Conservation (phyloP, 1,140 invertebrate species). For the Drosophila subpulchrella region DNA sequence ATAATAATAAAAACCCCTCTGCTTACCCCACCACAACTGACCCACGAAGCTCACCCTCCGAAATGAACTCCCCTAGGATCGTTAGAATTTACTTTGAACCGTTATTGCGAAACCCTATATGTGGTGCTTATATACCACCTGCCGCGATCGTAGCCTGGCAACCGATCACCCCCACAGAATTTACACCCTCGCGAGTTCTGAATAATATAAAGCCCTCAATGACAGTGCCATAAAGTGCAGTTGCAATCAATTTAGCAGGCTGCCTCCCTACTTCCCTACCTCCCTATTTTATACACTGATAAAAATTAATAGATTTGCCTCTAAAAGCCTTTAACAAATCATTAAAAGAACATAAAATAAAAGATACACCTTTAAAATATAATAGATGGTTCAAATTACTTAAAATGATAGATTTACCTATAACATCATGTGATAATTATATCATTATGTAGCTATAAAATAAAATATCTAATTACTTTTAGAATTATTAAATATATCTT, state of each 20-base stretch:
- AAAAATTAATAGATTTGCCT: not conserved
- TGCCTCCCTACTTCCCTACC: not conserved
- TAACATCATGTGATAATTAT: too few species aligned
- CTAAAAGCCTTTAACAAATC: not conserved
- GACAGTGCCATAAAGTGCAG: slow-evolving; percentile 42
- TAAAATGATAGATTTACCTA: too few species aligned
- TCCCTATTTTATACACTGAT: slow-evolving; percentile 4
- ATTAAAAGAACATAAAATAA: not conserved
- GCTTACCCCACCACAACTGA: not conserved
- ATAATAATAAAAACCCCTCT: not conserved
- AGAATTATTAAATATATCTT: too few species aligned
- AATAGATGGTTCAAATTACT: too few species aligned
- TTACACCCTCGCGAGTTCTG: slow-evolving; percentile 15
- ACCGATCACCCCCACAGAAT: slow-evolving; percentile 29
- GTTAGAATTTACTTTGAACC: slow-evolving; percentile 31
- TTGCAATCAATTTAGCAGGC: slow-evolving; percentile 54
- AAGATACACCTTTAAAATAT: too few species aligned
- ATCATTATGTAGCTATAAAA: too few species aligned
- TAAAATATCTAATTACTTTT: too few species aligned
- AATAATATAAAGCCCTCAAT: slow-evolving; percentile 28
- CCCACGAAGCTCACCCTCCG: slow-evolving; percentile 2
- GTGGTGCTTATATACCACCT: slow-evolving; percentile 28
- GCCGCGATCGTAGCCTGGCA: slow-evolving; percentile 44
- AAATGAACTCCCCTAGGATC: slow-evolving; percentile 14
- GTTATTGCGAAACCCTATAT: slow-evolving; percentile 36